phyloP scores from a whole-genome alignment of 2,797 vertebrate species.

The Arrhamphus sclerolepis region DNA sequence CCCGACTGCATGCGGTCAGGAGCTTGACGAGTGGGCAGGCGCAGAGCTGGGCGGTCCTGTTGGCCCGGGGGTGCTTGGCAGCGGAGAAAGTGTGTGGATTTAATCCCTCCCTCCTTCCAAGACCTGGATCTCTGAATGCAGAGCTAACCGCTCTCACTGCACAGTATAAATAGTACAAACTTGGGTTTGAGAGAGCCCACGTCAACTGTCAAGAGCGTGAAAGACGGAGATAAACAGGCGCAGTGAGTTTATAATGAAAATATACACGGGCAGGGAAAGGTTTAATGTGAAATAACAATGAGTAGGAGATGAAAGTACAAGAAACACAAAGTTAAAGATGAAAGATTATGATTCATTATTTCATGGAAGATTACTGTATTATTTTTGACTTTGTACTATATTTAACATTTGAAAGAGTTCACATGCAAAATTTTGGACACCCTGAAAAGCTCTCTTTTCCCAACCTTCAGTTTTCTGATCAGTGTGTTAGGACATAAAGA shows the following conservation, averaged over 20 bases:
- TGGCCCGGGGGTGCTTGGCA: constrained; percentile 28
- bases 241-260: constrained; percentile 25
- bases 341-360: too few species aligned
- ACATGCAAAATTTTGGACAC: too few species aligned
- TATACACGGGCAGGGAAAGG: not conserved
- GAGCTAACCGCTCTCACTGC: constrained; percentile 59
- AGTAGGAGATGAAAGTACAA: not conserved
- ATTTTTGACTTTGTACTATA: too few species aligned
- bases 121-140: constrained; percentile 52
- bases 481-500: too few species aligned
- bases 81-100: constrained; percentile 45
- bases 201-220: constrained; percentile 32
- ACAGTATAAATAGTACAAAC: constrained; percentile 71
- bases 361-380: too few species aligned
- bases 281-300: too few species aligned
- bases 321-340: not conserved
- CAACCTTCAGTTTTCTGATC: too few species aligned
- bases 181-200: constrained; percentile 61
- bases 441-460: too few species aligned
- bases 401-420: too few species aligned
- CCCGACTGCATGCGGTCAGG: constrained; percentile 58
- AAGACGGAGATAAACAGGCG: constrained; percentile 3
- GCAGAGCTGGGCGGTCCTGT: constrained; percentile 39
- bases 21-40: constrained; percentile 44
- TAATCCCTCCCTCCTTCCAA: constrained; percentile 43